Evolutionary conservation across 2,888 invertebrate genomes (phyloP), one percentile per base, ranked within the genome.

Genomic region (Trichopria drosophilae): DNA sequence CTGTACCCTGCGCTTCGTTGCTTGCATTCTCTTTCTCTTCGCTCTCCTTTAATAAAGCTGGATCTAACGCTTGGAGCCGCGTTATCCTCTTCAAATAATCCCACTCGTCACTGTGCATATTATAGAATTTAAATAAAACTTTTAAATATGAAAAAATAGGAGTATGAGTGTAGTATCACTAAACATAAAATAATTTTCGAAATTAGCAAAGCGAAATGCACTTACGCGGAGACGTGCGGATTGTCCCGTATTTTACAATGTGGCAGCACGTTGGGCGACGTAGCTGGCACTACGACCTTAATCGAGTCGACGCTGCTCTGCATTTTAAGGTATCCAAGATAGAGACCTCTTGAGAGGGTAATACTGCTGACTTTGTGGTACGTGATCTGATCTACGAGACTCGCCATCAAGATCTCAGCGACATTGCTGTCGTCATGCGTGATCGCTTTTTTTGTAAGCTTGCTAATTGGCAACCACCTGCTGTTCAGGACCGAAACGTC

Each of bases 261-360:
- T 1, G 98, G 98, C 59, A 98, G 82, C 61, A 96, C 91, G 74
- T 96, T 98, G 4, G 98, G 98, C 2, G 91, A 86, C 67, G 91
- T 89, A 44, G 90, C 84, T 0, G 95, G 93, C 18, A 96, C 96
- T 35, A 98, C 88, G 7, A 98, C 87, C 66, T 93, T 87, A 35
- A 97, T 90, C 53, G 92, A 85, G 75, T 97, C 97, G 47, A 98
- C 93, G 2, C 96, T 95, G 61, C 93, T 93, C 72, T 94, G 93
- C 80, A 98, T 88, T 76, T 98, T 97, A 57, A 99, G 80, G 77
- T 97, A 99, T 28, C 96, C 93, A 60, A 99, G 79, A 78, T 99
- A 98, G 16, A 99, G 80, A 0, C 99, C 98, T 22, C 87, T 85
- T 2, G 87, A 82, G 39, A 98, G 77, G 64, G 88, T 88, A 45